These are phyloP conservation scores for Todiramphus chloris DNA, from an alignment of 2,113 vertebrate genomes.

Conservation along the genomic window DNA sequence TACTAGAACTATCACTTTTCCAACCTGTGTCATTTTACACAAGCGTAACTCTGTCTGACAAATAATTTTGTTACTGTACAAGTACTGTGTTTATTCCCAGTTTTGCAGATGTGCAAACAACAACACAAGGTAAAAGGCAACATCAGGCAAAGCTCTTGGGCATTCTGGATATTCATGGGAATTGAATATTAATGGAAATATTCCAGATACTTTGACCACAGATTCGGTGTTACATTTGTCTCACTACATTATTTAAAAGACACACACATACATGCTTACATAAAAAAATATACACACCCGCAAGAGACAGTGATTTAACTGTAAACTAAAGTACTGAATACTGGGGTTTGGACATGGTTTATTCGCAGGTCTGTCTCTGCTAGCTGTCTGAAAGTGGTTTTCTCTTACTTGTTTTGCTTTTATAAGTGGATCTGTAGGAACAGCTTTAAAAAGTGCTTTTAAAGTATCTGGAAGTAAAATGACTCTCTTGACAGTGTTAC, in stretches of 20 bases:
- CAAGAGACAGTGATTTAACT: neutral
- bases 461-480: constrained; percentile 13
- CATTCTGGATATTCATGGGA: neutral
- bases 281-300: neutral
- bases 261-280: fast-evolving
- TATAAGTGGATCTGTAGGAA: neutral
- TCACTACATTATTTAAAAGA: neutral
- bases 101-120: neutral
- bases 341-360: neutral
- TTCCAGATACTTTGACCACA: neutral
- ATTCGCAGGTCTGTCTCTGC: neutral
- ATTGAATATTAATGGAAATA: neutral
- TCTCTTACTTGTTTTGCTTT: neutral
- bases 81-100: neutral
- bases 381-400: neutral
- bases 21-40: neutral
- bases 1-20: neutral
- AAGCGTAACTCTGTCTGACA: neutral
- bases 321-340: neutral
- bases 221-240: neutral
- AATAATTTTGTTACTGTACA: neutral
- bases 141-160: neutral
- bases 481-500: neutral
- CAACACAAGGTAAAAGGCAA: neutral
- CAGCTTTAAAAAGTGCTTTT: constrained; percentile 11